Evolutionary conservation across 2,888 invertebrate genomes (phyloP).

Genomic region (Agapostemon virescens): DNA sequence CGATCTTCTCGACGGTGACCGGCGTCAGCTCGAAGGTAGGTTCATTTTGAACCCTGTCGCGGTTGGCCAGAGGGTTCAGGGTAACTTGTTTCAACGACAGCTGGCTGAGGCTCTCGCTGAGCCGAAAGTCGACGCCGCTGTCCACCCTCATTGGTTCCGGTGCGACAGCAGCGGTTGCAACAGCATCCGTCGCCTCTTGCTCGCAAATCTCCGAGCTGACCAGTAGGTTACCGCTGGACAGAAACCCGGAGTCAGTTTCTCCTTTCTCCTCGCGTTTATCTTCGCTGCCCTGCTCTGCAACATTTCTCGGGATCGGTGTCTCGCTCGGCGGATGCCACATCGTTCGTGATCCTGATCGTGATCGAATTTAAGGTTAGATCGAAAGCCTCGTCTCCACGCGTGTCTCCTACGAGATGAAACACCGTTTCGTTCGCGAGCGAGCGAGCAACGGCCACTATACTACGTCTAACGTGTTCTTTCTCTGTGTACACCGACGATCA

Average conservation of each 20-base stretch:
- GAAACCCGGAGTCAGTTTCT: slow-evolving; percentile 75
- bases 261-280: slow-evolving; percentile 57
- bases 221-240: slow-evolving; percentile 71
- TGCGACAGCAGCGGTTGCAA: slow-evolving; percentile 31
- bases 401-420: background rate
- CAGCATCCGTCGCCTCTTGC: slow-evolving; percentile 51
- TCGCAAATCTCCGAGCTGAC: slow-evolving; percentile 63
- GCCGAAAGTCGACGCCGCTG: slow-evolving; percentile 85
- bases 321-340: slow-evolving; percentile 63
- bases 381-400: background rate
- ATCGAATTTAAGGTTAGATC: slow-evolving; percentile 3
- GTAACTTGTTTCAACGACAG: slow-evolving; percentile 81
- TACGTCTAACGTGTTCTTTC: too few relatives aligned
- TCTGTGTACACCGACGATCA: slow-evolving; percentile 15
- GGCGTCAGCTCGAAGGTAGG: slow-evolving; percentile 66
- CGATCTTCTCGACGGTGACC: slow-evolving; percentile 50
- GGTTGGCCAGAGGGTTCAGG: slow-evolving; percentile 70
- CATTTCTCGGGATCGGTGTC: slow-evolving; percentile 61
- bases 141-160: slow-evolving; percentile 83
- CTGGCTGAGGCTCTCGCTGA: slow-evolving; percentile 85
- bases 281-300: slow-evolving; percentile 63
- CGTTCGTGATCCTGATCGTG: slow-evolving; percentile 26
- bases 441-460: slow-evolving; percentile 41
- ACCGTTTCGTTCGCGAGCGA: slow-evolving; percentile 37
- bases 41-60: slow-evolving; percentile 64